phyloP scores from a whole-genome alignment of 2,888 invertebrate genomes.

The Clanis bilineata region DNA sequence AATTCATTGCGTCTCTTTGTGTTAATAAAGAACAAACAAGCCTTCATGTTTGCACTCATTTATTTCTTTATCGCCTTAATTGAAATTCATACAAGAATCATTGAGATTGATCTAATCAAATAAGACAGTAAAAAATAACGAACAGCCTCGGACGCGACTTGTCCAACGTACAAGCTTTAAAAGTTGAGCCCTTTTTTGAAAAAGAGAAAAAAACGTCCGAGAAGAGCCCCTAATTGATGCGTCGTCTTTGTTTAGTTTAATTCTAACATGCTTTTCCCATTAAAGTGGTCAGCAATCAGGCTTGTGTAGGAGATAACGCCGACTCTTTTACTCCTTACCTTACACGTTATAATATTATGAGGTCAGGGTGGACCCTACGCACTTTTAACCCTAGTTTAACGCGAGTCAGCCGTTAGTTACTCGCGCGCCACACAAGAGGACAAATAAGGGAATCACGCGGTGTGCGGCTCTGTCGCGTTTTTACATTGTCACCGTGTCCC shows the following conservation, averaged over 20 bases:
- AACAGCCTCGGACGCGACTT: constrained; percentile 63
- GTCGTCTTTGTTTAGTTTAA: constrained; percentile 83
- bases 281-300: constrained; percentile 81
- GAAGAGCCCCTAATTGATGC: constrained; percentile 80
- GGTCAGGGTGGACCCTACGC: constrained; percentile 53
- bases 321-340: constrained; percentile 79
- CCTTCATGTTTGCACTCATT: constrained; percentile 53
- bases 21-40: constrained; percentile 15
- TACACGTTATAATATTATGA: constrained; percentile 80
- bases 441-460: constrained; percentile 69
- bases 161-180: constrained; percentile 73
- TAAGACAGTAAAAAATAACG: constrained; percentile 74
- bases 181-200: constrained; percentile 73
- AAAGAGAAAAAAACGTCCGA: constrained; percentile 60
- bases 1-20: constrained; percentile 6
- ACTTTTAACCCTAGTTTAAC: constrained; percentile 71
- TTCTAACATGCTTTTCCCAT: constrained; percentile 83
- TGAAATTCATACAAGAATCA: constrained; percentile 76
- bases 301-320: constrained; percentile 74
- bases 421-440: constrained; percentile 55
- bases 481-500: constrained; percentile 74
- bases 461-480: constrained; percentile 65
- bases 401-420: constrained; percentile 47
- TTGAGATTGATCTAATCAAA: constrained; percentile 79
- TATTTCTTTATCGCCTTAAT: constrained; percentile 72